Base-by-base conservation (phyloP, 2,113 vertebrate species). In the Notarius quadriscutis region DNA sequence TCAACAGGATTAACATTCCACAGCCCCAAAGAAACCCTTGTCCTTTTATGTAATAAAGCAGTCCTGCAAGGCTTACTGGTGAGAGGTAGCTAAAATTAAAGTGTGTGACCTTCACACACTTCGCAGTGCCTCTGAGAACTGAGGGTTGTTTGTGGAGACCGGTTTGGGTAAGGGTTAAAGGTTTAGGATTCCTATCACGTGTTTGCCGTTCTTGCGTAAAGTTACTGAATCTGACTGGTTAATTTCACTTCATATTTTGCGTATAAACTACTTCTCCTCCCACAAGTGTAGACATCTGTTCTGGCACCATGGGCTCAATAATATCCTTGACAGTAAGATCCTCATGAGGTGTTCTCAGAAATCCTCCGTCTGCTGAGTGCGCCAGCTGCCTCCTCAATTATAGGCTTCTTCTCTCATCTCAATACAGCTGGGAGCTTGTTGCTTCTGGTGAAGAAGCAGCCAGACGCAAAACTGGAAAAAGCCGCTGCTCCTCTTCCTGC, bases 361-460 rank as follows among this genome's bases (percentile, higher is more conserved):
- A 83, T 84, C 84, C 88, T 89, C 15, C 48, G 83, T 81, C 85
- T 88, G 87, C 72, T 86, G 89, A 86, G 82, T 48, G 22, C 85
- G 62, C 86, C 90, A 89, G 91, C 90, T 89, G 88, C 89, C 83
- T 81, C 63, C 78, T 85, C 88, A 88, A 86, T 89, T 89, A 88
- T 72, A 90, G 82, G 50, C 88, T 58, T 79, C 62, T 86, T 86
- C 87, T 87, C 86, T 90, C 86, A 58, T 84, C 87, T 88, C 87
- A 34, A 71, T 88, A 84, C 85, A 87, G 85, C 71, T 77, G 88
- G 78, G 88, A 84, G 87, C 87, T 88, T 87, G 85, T 90, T 86
- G 89, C 83, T 89, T 87, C 77, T 88, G 48, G 87, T 86, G 87
- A 85, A 77, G 60, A 74, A 89, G 77, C 86, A 82, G 63, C 25